phyloP scores from a whole-genome alignment of 2,797 vertebrate species.

The Geotria australis region DNA sequence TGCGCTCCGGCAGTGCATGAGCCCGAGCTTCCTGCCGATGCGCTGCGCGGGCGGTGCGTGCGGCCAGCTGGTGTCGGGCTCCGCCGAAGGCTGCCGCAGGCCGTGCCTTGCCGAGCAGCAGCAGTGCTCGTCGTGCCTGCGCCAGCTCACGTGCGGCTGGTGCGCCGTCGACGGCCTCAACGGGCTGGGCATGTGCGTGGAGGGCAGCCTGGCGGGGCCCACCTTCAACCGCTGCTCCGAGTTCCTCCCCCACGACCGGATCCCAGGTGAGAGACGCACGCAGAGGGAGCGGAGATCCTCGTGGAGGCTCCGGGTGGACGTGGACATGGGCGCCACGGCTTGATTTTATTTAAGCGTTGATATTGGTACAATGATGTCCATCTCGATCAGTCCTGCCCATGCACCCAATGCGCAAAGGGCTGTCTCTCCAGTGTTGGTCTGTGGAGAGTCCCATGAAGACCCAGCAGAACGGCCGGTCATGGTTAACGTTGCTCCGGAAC shows the following conservation, averaged over 20 bases:
- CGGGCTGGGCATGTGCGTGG: constrained; percentile 38
- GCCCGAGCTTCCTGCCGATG: constrained; percentile 44
- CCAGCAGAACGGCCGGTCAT: too few species aligned
- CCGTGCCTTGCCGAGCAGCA: constrained; percentile 31
- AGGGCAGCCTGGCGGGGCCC: constrained; percentile 41
- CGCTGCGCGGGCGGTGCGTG: constrained; percentile 57
- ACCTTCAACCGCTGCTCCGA: constrained; percentile 2
- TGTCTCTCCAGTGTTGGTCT: too few species aligned
- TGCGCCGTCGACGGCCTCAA: constrained; percentile 32
- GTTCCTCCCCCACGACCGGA: not conserved
- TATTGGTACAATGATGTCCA: too few species aligned
- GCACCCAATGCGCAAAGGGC: too few species aligned
- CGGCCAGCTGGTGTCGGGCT: constrained; percentile 34
- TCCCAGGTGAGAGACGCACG: too few species aligned
- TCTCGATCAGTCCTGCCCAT: too few species aligned
- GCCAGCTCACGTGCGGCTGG: constrained; percentile 59
- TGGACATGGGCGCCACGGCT: too few species aligned
- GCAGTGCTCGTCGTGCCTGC: constrained; percentile 54
- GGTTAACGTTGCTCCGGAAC: too few species aligned
- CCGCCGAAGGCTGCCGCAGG: constrained; percentile 34
- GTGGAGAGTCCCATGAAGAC: too few species aligned
- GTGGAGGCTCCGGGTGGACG: too few species aligned
- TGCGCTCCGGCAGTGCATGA: constrained; percentile 29
- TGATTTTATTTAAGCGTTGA: too few species aligned
- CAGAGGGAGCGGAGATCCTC: too few species aligned